A percentile compares a stretch with the other conserved stretches of the same genome.
Conservation (phyloP, 2,888 invertebrate genomes). For the Mesorhabditis sp. region DNA sequence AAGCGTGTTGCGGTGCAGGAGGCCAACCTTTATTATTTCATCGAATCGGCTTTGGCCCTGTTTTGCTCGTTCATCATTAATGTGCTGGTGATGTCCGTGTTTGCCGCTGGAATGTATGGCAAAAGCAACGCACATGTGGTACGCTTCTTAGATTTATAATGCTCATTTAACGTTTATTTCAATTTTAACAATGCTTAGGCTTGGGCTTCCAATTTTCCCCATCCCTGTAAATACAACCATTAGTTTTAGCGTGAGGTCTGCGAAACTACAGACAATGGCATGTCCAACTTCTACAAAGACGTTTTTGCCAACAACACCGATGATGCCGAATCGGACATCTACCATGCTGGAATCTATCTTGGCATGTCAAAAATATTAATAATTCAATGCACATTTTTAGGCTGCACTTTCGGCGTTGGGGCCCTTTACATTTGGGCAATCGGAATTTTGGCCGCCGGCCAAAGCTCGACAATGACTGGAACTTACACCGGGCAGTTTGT, state of each 20-base stretch:
- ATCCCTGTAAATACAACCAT: too few relatives aligned
- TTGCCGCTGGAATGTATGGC: conserved; percentile 75
- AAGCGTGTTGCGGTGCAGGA: conserved; percentile 72
- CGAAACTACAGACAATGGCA: conserved; percentile 35
- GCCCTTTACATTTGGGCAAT: conserved; percentile 65
- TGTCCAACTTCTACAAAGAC: conserved; percentile 44
- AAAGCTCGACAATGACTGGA: conserved; percentile 65
- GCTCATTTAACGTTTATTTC: neutral
- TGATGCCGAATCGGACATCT: conserved; percentile 44
- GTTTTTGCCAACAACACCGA: conserved; percentile 44
- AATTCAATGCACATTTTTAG: conserved; percentile 3
- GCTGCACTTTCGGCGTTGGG: conserved; percentile 61
- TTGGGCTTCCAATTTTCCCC: neutral
- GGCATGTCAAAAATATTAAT: conserved; percentile 42
- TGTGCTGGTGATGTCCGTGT: conserved; percentile 80
- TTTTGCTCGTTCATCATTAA: conserved; percentile 81
- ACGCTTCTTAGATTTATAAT: conserved; percentile 14
- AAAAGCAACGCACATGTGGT: conserved; percentile 66
- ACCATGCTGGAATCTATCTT: conserved; percentile 60
- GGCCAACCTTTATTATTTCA: conserved; percentile 79
- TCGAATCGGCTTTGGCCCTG: conserved; percentile 75
- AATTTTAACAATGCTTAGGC: neutral
- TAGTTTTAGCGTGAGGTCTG: conserved; percentile 25
- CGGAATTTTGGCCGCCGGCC: conserved; percentile 64
- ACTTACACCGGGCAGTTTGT: conserved; percentile 62